Evolutionary conservation across 2,888 invertebrate species (phyloP), one percentile per base, ranked within the genome.

Genomic region (Sussaba pulchella): DNA sequence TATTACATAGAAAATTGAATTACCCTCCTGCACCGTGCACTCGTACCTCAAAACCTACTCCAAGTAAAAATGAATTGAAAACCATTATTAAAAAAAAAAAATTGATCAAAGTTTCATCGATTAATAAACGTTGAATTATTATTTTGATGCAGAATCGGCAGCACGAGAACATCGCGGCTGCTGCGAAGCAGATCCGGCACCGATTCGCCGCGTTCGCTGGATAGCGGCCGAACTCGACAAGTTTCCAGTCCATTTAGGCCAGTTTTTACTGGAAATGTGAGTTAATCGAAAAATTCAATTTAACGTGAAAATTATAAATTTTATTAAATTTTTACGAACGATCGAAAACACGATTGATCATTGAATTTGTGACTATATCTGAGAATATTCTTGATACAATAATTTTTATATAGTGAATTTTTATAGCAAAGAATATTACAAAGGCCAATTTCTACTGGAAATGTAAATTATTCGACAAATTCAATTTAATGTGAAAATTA

Each of bases 151-250:
- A 92, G 92, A 84, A 89, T 89, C 77, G 88, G 87, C 21, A 89
- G 88, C 63, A 89, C 88, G 61, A 89, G 91, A 83, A 90, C 90
- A 78, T 87, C 90, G 52, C 89, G 90, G 72, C 73, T 90, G 47
- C 81, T 92, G 82, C 88, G 89, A 74, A 95, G 94, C 78, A 94
- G 95, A 86, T 94, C 95, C 59, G 94, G 94, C 86, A 95, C 95
- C 59, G 93, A 94, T 81, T 93, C 94, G 50, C 93, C 93, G n/a
- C 92, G 92, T 82, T 93, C 93, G 24, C 85, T 92, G 83, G 93
- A 93, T 61, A 88, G 89, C 76, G 84, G 87, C 59, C 89, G 91
- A 45, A 87, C 87, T 82, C 88, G 90, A 76, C 91, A 89, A 83
- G 87, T 91, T 74, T 88, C 89, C 79, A 92, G 91, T 87, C 91